phyloP scores from a whole-genome alignment of 2,113 vertebrate genomes.

The Sisor rabdophorus region DNA sequence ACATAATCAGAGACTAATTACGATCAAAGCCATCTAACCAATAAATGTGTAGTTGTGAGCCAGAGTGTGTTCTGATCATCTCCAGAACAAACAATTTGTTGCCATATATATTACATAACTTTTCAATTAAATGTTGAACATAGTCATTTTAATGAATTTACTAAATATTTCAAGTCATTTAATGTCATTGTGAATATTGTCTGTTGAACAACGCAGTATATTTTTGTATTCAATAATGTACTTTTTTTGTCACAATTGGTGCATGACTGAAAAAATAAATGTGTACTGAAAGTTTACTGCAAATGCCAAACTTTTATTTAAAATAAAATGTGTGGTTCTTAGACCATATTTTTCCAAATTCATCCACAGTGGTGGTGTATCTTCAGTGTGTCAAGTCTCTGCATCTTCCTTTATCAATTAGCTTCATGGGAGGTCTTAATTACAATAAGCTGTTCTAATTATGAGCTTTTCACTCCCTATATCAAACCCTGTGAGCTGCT shows the following conservation, averaged over 20 bases:
- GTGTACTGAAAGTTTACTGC: background rate
- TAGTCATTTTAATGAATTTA: background rate
- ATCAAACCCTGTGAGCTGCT: conserved; percentile 30
- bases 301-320: conserved; percentile 8
- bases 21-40: background rate
- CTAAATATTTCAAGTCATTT: background rate
- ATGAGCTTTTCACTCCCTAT: conserved; percentile 15
- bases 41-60: background rate
- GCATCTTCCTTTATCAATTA: conserved; percentile 28
- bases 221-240: conserved; percentile 45
- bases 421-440: conserved; percentile 33
- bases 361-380: background rate
- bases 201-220: conserved; percentile 28
- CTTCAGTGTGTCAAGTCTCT: background rate
- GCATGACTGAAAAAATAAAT: background rate
- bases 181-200: background rate
- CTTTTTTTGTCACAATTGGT: background rate
- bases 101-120: background rate
- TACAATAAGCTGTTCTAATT: conserved; percentile 34
- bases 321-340: background rate
- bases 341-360: background rate
- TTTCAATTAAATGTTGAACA: background rate
- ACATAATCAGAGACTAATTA: background rate
- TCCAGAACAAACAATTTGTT: background rate
- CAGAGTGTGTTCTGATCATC: conserved; percentile 5